phyloP scores from a whole-genome alignment of 2,888 invertebrate species.

The Euzetes globulus region DNA sequence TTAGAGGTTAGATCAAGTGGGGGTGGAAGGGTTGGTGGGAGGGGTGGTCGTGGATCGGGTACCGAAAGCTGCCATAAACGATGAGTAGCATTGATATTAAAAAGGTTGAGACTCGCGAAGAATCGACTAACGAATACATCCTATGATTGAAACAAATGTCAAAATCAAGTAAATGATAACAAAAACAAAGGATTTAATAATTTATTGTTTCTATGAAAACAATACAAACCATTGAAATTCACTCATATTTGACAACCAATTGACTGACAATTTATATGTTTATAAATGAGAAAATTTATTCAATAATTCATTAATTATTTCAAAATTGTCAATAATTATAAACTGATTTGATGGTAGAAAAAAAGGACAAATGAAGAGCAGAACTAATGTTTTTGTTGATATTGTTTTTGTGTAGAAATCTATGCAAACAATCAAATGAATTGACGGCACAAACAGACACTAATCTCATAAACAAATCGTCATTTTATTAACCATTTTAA shows the following conservation, averaged over 20 bases:
- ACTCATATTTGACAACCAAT: slow-evolving; percentile 16
- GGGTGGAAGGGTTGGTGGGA: not conserved
- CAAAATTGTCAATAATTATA: not conserved
- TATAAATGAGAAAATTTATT: not conserved
- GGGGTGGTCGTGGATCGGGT: slow-evolving; percentile 38
- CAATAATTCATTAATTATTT: not conserved
- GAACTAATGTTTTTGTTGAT: not conserved
- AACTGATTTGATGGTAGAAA: not conserved
- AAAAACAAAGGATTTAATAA: too few relatives aligned
- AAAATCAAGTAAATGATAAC: not conserved
- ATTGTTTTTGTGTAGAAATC: not conserved
- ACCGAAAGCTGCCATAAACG: slow-evolving; percentile 88
- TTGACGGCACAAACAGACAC: not conserved
- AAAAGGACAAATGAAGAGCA: not conserved
- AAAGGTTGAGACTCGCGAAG: slow-evolving; percentile 91
- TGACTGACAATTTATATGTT: not conserved
- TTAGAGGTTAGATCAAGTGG: not conserved
- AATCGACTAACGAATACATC: slow-evolving; percentile 95
- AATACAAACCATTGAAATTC: slow-evolving; percentile 29
- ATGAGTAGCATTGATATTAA: slow-evolving; percentile 93
- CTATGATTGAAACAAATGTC: slow-evolving; percentile 48
- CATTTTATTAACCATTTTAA: not conserved
- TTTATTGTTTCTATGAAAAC: not conserved
- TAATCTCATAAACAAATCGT: not conserved
- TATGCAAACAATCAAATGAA: not conserved